Evolutionary conservation across 2,113 vertebrate species (phyloP).

Genomic region (Nycticebus coucang): DNA sequence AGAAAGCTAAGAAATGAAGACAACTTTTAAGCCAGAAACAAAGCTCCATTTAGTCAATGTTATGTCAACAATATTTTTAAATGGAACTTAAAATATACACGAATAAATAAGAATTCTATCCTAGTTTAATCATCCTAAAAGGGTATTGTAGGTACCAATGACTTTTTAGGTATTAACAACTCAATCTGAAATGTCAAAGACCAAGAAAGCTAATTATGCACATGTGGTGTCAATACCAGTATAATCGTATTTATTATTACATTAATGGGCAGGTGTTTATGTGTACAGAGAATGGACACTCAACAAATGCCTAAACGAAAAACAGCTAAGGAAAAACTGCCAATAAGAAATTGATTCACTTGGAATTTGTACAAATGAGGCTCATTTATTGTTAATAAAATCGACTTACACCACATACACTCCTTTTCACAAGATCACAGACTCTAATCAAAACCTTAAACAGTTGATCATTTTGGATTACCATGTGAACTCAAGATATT

Average conservation of each 20-base stretch:
- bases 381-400: neutral
- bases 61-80: neutral
- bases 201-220: neutral
- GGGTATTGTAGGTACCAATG: neutral
- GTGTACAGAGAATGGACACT: neutral
- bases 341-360: neutral
- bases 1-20: conserved; percentile 40
- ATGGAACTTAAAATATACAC: neutral
- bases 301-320: neutral
- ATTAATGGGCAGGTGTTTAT: neutral
- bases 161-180: neutral
- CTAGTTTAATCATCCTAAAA: neutral
- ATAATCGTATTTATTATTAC: neutral
- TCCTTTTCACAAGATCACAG: neutral
- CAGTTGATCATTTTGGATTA: neutral
- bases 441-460: neutral
- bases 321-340: neutral
- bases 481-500: neutral
- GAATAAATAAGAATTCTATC: neutral
- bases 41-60: neutral
- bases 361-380: neutral
- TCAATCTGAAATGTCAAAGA: neutral
- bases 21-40: neutral
- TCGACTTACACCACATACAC: rapidly evolving
- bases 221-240: neutral